Evolutionary conservation across 2,888 invertebrate species (phyloP), one percentile per base, ranked within the genome.

Genomic region (Lithophane leautieri): DNA sequence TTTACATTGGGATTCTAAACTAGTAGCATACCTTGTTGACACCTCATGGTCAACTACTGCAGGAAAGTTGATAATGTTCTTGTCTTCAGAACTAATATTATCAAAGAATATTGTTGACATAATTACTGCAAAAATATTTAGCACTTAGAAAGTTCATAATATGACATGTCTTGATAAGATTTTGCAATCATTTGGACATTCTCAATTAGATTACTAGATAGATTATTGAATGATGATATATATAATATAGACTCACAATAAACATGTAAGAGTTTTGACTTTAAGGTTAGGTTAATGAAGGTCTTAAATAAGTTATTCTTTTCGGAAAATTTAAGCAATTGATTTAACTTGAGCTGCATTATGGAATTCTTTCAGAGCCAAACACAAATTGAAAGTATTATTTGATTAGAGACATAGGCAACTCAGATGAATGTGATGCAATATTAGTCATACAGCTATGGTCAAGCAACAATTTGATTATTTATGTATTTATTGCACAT

Each of bases 261-360:
- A 54, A 2, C 58, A 68, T 47, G 12, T n/a, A n/a, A 62, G 11
- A 63, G 52, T 61, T 50, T 47, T 56, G 14, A 22, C 58, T 81
- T 84, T 80, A 65, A 81, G 81, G 81, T 82, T 82, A 82, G 44
- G 44, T 68, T 54, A 16, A 14, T 63, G 14, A 44, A 28, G 19
- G 22, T 56, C 28, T 28, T n/a, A 14, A 52, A 44, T 28, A 28
- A 56, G 40, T 12, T n/a, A 44, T 9, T 25, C 6, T 16, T 47
- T 62, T 56, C 14, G 6, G 14, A 65, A 77, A 34, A 67, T 25
- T 1, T 25, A 25, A 34, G 42, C 25, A 25, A 25, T n/a, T 14
- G 0, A 14, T 11, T 11, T n/a, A 65, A 54, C 19, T 28, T 42
- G 3, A 16, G 16, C 11, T 63, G 25, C 34, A 19, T 25, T 42